Percentiles rank a stretch among this genome's conserved stretches.
Evolutionary conservation across 2,797 vertebrate species (phyloP).

Genomic region (Scomberomorus guttatus): DNA sequence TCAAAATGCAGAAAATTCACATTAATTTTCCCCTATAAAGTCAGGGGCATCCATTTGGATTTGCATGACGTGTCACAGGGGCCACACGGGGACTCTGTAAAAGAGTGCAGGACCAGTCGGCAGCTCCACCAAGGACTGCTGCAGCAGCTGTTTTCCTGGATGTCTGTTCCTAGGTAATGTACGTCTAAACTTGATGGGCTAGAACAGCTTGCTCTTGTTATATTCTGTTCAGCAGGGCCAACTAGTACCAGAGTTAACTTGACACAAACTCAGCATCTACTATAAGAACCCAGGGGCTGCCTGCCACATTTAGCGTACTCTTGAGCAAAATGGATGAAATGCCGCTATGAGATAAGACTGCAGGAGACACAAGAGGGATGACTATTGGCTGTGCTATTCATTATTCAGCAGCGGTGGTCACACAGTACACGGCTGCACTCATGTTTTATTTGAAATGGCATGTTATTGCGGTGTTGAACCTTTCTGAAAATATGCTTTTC

Average conservation of each 20-base stretch:
- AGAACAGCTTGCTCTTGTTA: conserved; percentile 68
- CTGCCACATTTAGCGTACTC: conserved; percentile 47
- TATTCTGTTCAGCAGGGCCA: conserved; percentile 45
- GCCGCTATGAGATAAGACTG: conserved; percentile 30
- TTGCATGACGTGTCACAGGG: conserved; percentile 76
- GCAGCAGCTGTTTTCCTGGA: conserved; percentile 78
- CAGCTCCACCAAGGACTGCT: conserved; percentile 57
- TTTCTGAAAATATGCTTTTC: conserved; percentile 20
- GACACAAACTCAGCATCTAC: conserved; percentile 50
- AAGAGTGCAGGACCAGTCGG: conserved; percentile 57
- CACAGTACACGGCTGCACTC: conserved; percentile 16
- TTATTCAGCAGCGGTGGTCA: conserved; percentile 60
- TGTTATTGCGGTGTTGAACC: conserved; percentile 25
- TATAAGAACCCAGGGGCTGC: conserved; percentile 15
- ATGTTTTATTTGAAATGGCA: conserved; percentile 53
- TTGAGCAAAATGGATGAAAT: conserved; percentile 40
- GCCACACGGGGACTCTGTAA: conserved; percentile 68
- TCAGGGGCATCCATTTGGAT: conserved; percentile 77
- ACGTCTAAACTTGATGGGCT: conserved; percentile 76
- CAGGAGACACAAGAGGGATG: conserved; percentile 37
- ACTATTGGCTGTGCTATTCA: conserved; percentile 46
- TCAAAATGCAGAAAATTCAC: conserved; percentile 75
- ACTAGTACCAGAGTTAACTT: conserved; percentile 52
- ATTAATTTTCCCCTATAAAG: conserved; percentile 73
- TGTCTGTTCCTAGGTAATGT: conserved; percentile 71